A percentile compares a stretch with the other conserved stretches of the same genome.
Conservation (phyloP, 2,113 vertebrate species). For the Sebastes fasciatus region DNA sequence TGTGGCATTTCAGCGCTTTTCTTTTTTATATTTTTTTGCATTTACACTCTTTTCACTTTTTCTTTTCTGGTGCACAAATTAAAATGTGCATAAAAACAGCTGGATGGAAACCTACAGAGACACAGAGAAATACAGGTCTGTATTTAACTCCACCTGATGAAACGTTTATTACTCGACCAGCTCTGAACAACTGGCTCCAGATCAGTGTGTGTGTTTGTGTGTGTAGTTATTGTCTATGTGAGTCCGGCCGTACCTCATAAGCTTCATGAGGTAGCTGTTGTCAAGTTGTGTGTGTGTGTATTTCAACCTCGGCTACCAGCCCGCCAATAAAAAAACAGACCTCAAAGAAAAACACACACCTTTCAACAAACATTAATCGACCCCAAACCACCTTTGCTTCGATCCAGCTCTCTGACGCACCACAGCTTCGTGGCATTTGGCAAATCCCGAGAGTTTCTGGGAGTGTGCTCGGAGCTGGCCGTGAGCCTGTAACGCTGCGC, state of each 20-base stretch:
- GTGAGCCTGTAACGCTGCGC: constrained; percentile 21
- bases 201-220: background rate
- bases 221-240: background rate
- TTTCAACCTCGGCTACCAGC: constrained; percentile 10
- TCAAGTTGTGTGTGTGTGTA: constrained; percentile 1
- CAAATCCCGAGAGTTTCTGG: constrained; percentile 37
- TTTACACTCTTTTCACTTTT: background rate
- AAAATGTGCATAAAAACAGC: constrained; percentile 4
- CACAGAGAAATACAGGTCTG: constrained; percentile 5
- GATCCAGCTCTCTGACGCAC: constrained; percentile 1
- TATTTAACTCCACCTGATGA: constrained; percentile 12
- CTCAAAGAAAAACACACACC: constrained; percentile 35
- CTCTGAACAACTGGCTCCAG: constrained; percentile 16
- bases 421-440: constrained; percentile 25
- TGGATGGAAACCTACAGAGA: background rate
- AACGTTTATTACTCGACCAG: constrained; percentile 24
- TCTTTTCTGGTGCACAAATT: background rate
- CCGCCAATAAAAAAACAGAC: background rate
- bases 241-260: background rate
- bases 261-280: too few species aligned
- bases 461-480: constrained; percentile 27
- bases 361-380: constrained; percentile 34
- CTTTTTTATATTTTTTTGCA: background rate
- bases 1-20: background rate
- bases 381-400: background rate